These are phyloP conservation scores for Tetraneura akinire DNA, from an alignment of 1,140 invertebrate species.

Conservation along the genomic window DNA sequence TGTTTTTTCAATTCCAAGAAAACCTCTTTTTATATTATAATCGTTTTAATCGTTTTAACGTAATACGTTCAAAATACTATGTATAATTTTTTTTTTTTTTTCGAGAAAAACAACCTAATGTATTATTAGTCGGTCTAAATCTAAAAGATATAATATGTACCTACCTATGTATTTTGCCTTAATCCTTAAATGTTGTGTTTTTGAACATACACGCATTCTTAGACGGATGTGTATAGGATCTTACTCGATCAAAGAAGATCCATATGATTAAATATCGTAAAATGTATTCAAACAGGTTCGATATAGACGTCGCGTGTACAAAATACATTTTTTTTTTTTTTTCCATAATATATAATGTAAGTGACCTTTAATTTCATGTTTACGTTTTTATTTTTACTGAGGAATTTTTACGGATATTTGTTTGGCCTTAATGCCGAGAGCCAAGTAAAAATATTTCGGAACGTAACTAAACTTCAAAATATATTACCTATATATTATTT, in stretches of 20 bases:
- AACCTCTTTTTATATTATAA: neutral
- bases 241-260: neutral
- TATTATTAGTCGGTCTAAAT: neutral
- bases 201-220: neutral
- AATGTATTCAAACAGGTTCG: constrained; percentile 18
- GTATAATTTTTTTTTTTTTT: neutral
- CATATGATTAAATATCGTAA: neutral
- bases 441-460: too few relatives aligned
- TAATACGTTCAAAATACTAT: neutral
- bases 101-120: neutral
- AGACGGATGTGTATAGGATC: neutral
- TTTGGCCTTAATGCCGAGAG: neutral
- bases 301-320: neutral
- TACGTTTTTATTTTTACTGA: neutral
- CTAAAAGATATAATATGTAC: neutral
- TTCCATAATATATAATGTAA: neutral
- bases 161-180: neutral
- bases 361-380: constrained; percentile 1
- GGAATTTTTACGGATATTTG: neutral
- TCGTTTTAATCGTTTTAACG: neutral
- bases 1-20: neutral
- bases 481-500: too few relatives aligned
- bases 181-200: too few relatives aligned
- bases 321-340: neutral
- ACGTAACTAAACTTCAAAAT: too few relatives aligned